phyloP scores from a whole-genome alignment of 2,888 invertebrate genomes.

The Platypus cylindrus region DNA sequence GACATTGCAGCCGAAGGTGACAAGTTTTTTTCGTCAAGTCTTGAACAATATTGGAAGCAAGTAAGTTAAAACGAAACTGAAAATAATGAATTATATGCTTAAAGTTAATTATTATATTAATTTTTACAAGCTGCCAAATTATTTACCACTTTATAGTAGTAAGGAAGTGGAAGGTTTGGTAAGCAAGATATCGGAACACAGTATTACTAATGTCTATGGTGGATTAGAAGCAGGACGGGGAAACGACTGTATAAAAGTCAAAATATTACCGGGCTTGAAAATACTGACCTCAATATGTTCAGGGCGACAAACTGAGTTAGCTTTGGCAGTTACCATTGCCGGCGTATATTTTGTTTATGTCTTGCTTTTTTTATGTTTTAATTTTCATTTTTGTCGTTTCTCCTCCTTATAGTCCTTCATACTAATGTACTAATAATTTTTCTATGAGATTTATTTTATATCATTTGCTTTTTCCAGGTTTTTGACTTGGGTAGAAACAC shows the following conservation, averaged over 20 bases:
- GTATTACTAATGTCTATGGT: no score
- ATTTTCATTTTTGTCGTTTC: neutral
- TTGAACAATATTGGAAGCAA: constrained; percentile 71
- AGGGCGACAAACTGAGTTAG: no score
- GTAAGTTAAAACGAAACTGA: constrained; percentile 36
- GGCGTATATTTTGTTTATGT: no score
- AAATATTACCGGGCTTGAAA: no score
- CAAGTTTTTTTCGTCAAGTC: constrained; percentile 60
- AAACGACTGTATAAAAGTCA: no score
- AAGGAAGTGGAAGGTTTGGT: constrained; percentile 67
- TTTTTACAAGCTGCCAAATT: constrained; percentile 58
- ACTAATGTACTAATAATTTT: neutral
- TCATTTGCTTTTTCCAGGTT: constrained; percentile 43
- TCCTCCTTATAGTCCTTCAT: neutral
- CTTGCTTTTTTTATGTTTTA: no score
- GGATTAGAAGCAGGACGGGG: no score
- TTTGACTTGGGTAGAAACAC: constrained; percentile 76
- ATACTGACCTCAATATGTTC: no score
- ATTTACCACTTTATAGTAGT: constrained; percentile 58
- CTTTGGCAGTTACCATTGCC: no score
- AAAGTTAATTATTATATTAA: neutral
- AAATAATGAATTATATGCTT: constrained; percentile 1
- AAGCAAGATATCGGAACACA: no score
- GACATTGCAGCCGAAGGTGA: constrained; percentile 75
- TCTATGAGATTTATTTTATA: constrained; percentile 1